Base-by-base conservation (phyloP, 2,797 vertebrate species). In the Chaetophractus vellerosus region DNA sequence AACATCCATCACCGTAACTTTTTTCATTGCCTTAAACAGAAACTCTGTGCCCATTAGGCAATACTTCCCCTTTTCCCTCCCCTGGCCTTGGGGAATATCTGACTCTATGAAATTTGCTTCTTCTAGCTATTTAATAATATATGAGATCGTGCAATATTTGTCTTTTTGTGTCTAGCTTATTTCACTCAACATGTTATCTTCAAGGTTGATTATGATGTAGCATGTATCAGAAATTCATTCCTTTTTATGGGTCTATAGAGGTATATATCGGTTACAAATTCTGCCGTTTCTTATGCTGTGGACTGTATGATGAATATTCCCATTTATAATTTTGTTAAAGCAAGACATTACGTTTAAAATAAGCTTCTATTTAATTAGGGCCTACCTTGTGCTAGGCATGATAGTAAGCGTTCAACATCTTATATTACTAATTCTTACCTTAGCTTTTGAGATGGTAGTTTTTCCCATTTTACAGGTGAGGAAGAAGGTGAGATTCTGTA, bases 401-500 rank as follows among this genome's bases (percentile, higher is more conserved):
- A 81, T 84, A 83, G 45, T 87, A 94, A 93, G 59, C 69, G 66
- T 64, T 96, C 61, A 93, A 5, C 48, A 72, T 92, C 57, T 89
- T 0, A 92, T 92, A 90, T 85, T 94, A 66, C 33, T 86, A 9
- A 66, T 93, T 94, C 23, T 96, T 87, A 75, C 16, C 50, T 4
- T 94, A 92, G 61, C 31, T 93, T 9, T 93, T 96, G 24, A 88
- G 45, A 45, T 45, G 45, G 48, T 89, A 86, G 79, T 64, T 86
- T 45, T 45, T 9, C 45, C 45, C 45, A 15, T 71, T 71, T 45
- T 45, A 45, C 45, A 45, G 45, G 45, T 82, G 18, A 94, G 57
- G 36, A 94, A 85, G 48, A 95, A 74, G 50, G 64, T 96, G 66
- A 92, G 87, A 95, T 93, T 96, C 28, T 88, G 24, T 78, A 68